These are phyloP conservation scores for Sylvilagus floridanus DNA, from an alignment of 2,797 vertebrate genomes.

Conservation along the genomic window DNA sequence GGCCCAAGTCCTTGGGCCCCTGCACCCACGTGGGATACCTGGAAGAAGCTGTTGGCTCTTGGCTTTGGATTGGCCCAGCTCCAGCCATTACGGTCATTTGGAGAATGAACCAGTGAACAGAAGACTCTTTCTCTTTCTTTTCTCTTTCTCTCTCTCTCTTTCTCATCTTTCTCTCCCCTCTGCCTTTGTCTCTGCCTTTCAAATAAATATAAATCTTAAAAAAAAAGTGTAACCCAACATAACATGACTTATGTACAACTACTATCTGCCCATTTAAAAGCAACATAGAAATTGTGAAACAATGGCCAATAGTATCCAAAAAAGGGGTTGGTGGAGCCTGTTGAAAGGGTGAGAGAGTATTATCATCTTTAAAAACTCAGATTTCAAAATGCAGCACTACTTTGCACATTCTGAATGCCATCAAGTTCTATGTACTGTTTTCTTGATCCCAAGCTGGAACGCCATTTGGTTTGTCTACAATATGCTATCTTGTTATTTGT, in stretches of 20 bases:
- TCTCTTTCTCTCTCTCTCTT: no score
- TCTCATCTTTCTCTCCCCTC: no score
- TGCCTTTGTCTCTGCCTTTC: no score
- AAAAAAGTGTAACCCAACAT: background rate
- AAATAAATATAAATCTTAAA: no score
- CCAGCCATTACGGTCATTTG: no score
- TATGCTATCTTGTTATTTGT: slow-evolving; percentile 40
- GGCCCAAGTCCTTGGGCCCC: no score
- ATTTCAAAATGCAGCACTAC: background rate
- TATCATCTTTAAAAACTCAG: background rate
- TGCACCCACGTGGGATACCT: no score
- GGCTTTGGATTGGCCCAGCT: no score
- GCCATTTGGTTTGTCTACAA: slow-evolving; percentile 32
- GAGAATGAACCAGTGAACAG: no score
- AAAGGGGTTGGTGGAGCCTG: background rate
- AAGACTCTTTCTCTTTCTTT: no score
- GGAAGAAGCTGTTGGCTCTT: no score
- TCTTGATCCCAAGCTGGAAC: background rate
- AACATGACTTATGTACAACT: slow-evolving; percentile 12
- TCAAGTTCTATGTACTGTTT: background rate
- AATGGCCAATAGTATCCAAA: background rate
- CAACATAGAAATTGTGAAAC: background rate
- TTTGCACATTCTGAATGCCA: background rate
- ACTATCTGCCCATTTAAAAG: background rate
- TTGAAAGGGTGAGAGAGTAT: background rate